phyloP scores from a whole-genome alignment of 2,888 invertebrate genomes.

The Xestia ashworthii region DNA sequence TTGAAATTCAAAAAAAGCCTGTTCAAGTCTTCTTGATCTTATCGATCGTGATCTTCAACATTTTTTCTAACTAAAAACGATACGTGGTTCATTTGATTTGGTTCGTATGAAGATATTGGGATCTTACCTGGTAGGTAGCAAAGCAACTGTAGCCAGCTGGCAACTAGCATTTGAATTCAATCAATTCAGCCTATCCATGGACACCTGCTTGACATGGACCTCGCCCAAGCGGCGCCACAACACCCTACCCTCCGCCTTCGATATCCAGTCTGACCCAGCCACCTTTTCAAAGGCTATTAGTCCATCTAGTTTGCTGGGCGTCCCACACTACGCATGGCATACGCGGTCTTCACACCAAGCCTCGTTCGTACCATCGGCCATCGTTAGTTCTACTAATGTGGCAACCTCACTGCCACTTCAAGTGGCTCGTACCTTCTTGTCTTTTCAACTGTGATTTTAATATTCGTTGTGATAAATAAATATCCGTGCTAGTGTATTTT shows the following conservation, averaged over 20 bases:
- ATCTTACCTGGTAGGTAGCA: no score
- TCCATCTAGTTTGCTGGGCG: background rate
- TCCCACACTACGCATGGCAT: background rate
- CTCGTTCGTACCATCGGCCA: no score
- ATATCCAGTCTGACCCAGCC: background rate
- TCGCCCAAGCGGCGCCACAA: background rate
- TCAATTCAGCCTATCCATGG: background rate
- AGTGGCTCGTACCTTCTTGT: background rate
- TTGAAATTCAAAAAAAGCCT: no score
- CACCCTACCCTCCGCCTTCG: background rate
- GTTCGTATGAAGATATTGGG: no score
- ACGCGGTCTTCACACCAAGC: no score
- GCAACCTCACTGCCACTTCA: no score
- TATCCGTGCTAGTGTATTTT: background rate
- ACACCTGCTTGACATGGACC: background rate
- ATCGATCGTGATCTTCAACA: no score
- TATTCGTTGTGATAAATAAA: background rate
- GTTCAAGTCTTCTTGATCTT: no score
- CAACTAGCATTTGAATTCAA: background rate
- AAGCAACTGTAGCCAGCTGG: background rate
- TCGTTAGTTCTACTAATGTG: no score
- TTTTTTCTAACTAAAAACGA: no score
- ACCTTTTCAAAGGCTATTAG: background rate
- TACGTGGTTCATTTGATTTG: no score
- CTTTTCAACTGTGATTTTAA: background rate